Evolutionary conservation across 64 coral and sea anemone genomes (phyloP).

Genomic region (Porites australiensis): DNA sequence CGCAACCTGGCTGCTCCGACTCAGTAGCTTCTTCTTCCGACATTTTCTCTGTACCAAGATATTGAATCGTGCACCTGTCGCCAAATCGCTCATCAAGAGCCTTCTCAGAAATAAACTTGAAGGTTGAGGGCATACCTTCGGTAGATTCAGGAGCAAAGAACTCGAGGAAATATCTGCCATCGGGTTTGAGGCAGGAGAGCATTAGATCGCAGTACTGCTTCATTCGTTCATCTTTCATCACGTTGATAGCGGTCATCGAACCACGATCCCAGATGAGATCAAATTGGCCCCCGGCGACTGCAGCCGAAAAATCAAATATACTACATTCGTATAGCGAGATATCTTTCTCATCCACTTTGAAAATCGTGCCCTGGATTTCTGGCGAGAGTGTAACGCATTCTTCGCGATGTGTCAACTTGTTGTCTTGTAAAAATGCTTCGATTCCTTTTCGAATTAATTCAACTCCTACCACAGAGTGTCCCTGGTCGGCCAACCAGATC

Average conservation of each 20-base stretch:
- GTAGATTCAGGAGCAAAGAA: constrained; percentile 20
- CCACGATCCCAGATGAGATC: constrained; percentile 78
- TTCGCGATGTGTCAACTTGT: constrained; percentile 45
- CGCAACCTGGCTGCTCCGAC: neutral
- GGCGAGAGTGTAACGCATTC: constrained; percentile 40
- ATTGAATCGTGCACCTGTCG: constrained; percentile 40
- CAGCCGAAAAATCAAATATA: constrained; percentile 53
- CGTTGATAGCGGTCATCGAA: constrained; percentile 64
- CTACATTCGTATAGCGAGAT: constrained; percentile 75
- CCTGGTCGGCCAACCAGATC: constrained; percentile 81
- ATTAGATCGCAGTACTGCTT: constrained; percentile 49
- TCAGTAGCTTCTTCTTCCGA: neutral
- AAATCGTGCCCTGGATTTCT: constrained; percentile 31
- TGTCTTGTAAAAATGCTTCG: constrained; percentile 71
- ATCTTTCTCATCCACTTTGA: constrained; percentile 68
- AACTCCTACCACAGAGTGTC: constrained; percentile 71
- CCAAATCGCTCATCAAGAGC: constrained; percentile 29
- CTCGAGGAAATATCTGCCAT: constrained; percentile 36
- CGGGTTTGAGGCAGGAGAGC: constrained; percentile 29
- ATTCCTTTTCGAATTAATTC: constrained; percentile 63
- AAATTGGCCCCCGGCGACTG: constrained; percentile 44
- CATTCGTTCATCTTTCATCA: constrained; percentile 13
- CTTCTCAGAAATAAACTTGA: constrained; percentile 46
- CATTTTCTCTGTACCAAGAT: constrained; percentile 36
- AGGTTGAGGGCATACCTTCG: neutral